These are phyloP conservation scores for Hemithea aestivaria DNA, from an alignment of 2,888 invertebrate species.

Conservation along the genomic window DNA sequence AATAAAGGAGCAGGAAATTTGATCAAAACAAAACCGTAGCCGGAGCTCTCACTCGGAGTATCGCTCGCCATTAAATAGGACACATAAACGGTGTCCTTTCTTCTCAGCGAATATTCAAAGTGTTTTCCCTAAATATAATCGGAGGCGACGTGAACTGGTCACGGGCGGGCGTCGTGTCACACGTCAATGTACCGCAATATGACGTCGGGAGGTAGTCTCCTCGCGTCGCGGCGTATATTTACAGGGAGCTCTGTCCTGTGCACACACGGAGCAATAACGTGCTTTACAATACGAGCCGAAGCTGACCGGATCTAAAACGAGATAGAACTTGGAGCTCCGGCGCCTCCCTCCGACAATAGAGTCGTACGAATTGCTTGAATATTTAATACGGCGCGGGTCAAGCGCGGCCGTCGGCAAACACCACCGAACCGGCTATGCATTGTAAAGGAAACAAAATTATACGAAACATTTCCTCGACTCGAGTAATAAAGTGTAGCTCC, in stretches of 20 bases:
- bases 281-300: background rate
- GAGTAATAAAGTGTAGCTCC: slow-evolving; percentile 22
- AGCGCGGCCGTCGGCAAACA: slow-evolving; percentile 19
- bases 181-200: no score
- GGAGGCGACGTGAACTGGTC: no score
- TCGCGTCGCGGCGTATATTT: background rate
- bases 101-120: no score
- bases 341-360: slow-evolving; percentile 16
- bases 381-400: slow-evolving; percentile 17
- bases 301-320: slow-evolving; percentile 8
- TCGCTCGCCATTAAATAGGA: background rate
- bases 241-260: background rate
- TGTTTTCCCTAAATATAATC: no score
- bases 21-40: slow-evolving; percentile 12
- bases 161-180: no score
- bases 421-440: slow-evolving; percentile 22
- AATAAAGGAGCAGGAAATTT: slow-evolving; percentile 17
- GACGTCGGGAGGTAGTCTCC: no score
- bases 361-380: slow-evolving; percentile 19
- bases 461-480: slow-evolving; percentile 24
- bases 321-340: slow-evolving; percentile 14
- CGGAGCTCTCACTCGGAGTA: background rate
- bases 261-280: background rate
- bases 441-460: slow-evolving; percentile 27
- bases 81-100: no score